Base-by-base conservation (phyloP, 2,888 invertebrate genomes). In the Ectemnius lituratus region DNA sequence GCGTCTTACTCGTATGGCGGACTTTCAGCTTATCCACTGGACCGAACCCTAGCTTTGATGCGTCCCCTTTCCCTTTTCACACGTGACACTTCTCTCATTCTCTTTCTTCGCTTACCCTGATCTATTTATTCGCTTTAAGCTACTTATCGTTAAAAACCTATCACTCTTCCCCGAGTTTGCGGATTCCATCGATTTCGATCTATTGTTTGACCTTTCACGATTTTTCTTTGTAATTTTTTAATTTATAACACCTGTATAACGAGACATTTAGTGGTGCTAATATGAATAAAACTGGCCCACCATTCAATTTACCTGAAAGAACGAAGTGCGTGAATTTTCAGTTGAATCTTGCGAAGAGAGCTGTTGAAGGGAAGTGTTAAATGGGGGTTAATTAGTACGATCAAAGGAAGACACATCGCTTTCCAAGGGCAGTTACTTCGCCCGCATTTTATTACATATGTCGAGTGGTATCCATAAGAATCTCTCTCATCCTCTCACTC, bases 381-480 rank as follows among this genome's bases (percentile, higher is more conserved):
- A 47, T 52, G 16, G 2, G 52, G 52, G 49, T 60, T 52, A 37
- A 37, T 18, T 47, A 18, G n/a, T 4, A 57, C 16, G 6, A 27
- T 52, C 23, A 62, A 59, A 73, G 23, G 52, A 52, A 16, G 47
- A 69, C 57, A 59, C 49, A 62, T 27, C 23, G 65, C 11, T 71
- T 69, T 70, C 58, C 67, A 66, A 37, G 64, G 73, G 73, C 75
- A 75, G 58, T 80, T 82, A 80, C 73, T 79, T 74, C 62, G 73
- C 81, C 73, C 75, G 62, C 63, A 73, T 80, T 83, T 83, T 83
- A 83, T 84, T 84, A 79, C 80, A 84, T 80, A 82, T 71, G 72
- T 79, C 77, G 78, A 76, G 76, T 81, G 70, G 37, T 78, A 80
- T 76, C 81, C 80, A 83, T 81, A 84, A 78, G 85, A 86, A 86